A percentile compares a stretch with the other conserved stretches of the same genome.
phyloP scores from a whole-genome alignment of 2,888 invertebrate genomes.

The Drosophila mulleri region DNA sequence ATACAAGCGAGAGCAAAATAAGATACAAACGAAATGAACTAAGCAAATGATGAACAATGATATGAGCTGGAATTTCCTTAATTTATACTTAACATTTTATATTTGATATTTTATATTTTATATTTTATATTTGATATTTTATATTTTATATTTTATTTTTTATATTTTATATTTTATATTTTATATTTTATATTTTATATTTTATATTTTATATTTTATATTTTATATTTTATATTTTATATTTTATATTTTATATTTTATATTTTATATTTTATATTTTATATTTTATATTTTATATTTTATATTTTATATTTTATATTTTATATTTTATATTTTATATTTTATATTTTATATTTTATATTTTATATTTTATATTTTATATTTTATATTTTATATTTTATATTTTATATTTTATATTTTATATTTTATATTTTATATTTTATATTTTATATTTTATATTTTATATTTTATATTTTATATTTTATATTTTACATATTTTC shows the following conservation, averaged over 20 bases:
- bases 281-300: not conserved
- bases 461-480: not conserved
- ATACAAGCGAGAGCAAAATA: not conserved
- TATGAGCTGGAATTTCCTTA: not conserved
- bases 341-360: conserved; percentile 2
- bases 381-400: conserved; percentile 2
- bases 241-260: conserved; percentile 2
- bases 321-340: conserved; percentile 2
- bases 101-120: not conserved
- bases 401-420: not conserved
- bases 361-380: conserved; percentile 2
- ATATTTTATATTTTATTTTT: not conserved
- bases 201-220: conserved; percentile 2
- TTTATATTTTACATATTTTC: not conserved
- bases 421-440: conserved; percentile 1
- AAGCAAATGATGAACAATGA: not conserved
- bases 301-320: conserved; percentile 2
- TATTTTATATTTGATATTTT: not conserved
- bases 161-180: conserved; percentile 1
- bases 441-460: conserved; percentile 1
- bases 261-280: conserved; percentile 1
- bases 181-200: conserved; percentile 2
- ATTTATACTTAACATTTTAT: not conserved
- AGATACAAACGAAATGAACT: not conserved
- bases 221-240: not conserved